These are phyloP conservation scores for Plagodis pulveraria DNA, from an alignment of 2,888 invertebrate species.

Conservation along the genomic window DNA sequence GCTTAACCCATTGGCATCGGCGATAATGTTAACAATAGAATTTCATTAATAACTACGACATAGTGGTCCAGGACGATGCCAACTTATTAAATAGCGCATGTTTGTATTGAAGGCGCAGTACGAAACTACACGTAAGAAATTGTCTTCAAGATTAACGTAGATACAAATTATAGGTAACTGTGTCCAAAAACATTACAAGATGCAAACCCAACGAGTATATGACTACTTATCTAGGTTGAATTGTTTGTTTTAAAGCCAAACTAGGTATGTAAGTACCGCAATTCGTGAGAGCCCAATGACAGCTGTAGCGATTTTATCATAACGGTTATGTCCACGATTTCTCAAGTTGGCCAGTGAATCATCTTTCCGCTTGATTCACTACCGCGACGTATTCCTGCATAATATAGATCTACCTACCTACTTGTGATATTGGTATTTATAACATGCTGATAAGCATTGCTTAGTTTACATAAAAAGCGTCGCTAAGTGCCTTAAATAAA, in stretches of 20 bases:
- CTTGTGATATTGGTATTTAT: conserved; percentile 20
- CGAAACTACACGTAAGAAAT: not conserved
- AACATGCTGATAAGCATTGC: conserved; percentile 41
- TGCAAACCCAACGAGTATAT: too few species aligned
- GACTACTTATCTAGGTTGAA: conserved; percentile 11
- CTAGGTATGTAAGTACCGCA: conserved; percentile 72
- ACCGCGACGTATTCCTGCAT: conserved; percentile 43
- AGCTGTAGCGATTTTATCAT: conserved; percentile 78
- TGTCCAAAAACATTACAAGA: too few species aligned
- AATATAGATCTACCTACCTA: conserved; percentile 21
- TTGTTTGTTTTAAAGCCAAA: conserved; percentile 41
- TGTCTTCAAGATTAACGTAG: too few species aligned
- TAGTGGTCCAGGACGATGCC: too few species aligned
- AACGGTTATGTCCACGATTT: conserved; percentile 69
- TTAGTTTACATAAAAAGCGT: conserved; percentile 44
- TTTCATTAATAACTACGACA: too few species aligned
- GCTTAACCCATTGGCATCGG: too few species aligned
- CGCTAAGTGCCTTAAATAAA: conserved; percentile 36
- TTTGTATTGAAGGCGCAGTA: too few species aligned
- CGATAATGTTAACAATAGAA: too few species aligned
- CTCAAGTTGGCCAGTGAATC: conserved; percentile 72
- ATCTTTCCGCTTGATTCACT: conserved; percentile 79
- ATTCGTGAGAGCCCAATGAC: conserved; percentile 68
- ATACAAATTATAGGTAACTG: too few species aligned
- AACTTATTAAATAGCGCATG: too few species aligned